Evolutionary conservation across 1,140 invertebrate species (phyloP).

Genomic region (Orchestia grillus): DNA sequence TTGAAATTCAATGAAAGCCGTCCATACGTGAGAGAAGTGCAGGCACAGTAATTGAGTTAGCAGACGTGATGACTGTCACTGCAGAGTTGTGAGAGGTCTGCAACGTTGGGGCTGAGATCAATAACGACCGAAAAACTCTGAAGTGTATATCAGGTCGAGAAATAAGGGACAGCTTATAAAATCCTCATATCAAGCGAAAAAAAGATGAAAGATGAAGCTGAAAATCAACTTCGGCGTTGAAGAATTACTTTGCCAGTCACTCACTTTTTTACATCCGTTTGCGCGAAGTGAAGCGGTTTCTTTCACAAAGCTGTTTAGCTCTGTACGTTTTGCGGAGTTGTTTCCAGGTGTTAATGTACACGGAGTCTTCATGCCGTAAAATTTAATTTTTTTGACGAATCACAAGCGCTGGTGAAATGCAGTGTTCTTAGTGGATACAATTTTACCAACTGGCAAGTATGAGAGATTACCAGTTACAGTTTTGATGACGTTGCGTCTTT

Average conservation of each 20-base stretch:
- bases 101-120: neutral
- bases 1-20: neutral
- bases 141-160: neutral
- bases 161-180: neutral
- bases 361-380: too few species aligned
- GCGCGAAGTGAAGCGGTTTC: neutral
- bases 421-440: too few species aligned
- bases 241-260: neutral
- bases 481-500: neutral
- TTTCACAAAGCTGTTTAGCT: neutral
- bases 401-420: too few species aligned
- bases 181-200: neutral
- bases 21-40: neutral
- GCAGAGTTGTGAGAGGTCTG: neutral
- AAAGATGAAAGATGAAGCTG: neutral
- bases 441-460: too few species aligned
- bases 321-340: neutral
- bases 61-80: neutral
- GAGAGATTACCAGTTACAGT: too few species aligned
- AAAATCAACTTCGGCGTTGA: neutral
- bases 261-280: neutral
- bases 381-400: too few species aligned
- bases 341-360: too few species aligned
- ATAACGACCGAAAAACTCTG: neutral
- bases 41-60: neutral